Percentiles rank a stretch among this genome's conserved stretches.
phyloP scores from a whole-genome alignment of 2,888 invertebrate species.

The Diaphora mendica region DNA sequence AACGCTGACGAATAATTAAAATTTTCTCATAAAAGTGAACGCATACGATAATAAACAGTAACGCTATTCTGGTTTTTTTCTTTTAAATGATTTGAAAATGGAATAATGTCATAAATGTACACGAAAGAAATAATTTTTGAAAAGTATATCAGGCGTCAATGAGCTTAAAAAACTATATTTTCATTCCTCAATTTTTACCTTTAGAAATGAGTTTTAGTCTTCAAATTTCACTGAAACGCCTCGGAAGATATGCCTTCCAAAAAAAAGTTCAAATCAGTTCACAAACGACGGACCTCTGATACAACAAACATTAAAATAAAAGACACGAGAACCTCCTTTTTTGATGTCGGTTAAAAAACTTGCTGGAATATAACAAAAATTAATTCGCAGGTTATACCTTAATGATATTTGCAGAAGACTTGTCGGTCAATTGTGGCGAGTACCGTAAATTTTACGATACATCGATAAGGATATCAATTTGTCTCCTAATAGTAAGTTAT shows the following conservation, averaged over 20 bases:
- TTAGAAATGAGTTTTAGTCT: background rate
- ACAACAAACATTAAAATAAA: background rate
- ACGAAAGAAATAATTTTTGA: background rate
- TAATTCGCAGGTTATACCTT: slow-evolving; percentile 56
- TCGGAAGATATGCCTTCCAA: too few relatives aligned
- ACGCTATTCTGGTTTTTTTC: background rate
- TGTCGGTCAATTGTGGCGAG: slow-evolving; percentile 69
- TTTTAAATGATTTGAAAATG: background rate
- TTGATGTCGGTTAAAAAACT: background rate
- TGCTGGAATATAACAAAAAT: slow-evolving; percentile 31
- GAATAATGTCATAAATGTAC: background rate
- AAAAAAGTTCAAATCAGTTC: background rate
- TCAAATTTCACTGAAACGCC: background rate
- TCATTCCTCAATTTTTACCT: background rate
- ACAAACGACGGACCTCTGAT: background rate
- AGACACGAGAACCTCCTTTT: background rate
- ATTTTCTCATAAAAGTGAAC: background rate
- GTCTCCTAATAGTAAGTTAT: slow-evolving; percentile 68
- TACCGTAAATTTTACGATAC: slow-evolving; percentile 80
- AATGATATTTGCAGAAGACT: slow-evolving; percentile 79
- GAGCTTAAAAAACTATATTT: background rate
- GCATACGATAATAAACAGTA: too few relatives aligned
- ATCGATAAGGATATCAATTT: slow-evolving; percentile 78
- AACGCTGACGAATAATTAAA: background rate
- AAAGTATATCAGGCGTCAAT: background rate